Evolutionary conservation across 2,113 vertebrate genomes (phyloP).

Genomic region (Crotophaga sulcirostris): DNA sequence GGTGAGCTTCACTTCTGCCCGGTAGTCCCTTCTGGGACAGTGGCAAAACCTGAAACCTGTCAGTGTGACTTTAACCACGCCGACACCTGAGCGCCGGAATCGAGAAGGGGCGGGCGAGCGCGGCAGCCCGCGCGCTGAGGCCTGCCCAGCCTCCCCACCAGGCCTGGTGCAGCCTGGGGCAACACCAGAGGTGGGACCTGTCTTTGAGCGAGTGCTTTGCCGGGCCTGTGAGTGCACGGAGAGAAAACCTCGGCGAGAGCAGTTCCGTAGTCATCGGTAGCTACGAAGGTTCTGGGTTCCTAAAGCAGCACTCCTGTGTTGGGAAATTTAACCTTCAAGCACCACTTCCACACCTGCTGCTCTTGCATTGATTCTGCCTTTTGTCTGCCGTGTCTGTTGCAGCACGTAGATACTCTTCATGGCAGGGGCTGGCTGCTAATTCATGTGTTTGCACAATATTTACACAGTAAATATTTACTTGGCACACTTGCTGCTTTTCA

Average conservation of each 20-base stretch:
- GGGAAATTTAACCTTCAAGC: not conserved
- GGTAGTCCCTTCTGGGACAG: not conserved
- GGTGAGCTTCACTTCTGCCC: not conserved
- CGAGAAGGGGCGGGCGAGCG: accelerated
- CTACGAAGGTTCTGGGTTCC: not conserved
- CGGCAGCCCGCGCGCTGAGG: accelerated
- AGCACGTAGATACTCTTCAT: accelerated
- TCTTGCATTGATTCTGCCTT: not conserved
- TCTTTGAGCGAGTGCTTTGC: accelerated
- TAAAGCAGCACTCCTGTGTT: accelerated
- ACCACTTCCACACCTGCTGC: not conserved
- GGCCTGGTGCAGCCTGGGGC: accelerated
- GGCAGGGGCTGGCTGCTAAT: not conserved
- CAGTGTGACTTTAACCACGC: accelerated
- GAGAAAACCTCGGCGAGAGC: not conserved
- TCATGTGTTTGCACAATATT: not conserved
- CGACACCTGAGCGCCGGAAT: accelerated
- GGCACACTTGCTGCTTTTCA: not conserved
- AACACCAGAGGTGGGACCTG: accelerated
- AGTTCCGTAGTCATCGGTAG: accelerated
- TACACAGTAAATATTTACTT: not conserved
- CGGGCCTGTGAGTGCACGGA: accelerated
- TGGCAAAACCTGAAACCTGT: accelerated
- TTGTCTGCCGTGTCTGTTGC: not conserved
- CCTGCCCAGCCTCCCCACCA: accelerated